A percentile compares a stretch with the other conserved stretches of the same genome.
These are phyloP conservation scores for Tinea trinotella DNA, from an alignment of 2,888 invertebrate genomes.

Conservation along the genomic window DNA sequence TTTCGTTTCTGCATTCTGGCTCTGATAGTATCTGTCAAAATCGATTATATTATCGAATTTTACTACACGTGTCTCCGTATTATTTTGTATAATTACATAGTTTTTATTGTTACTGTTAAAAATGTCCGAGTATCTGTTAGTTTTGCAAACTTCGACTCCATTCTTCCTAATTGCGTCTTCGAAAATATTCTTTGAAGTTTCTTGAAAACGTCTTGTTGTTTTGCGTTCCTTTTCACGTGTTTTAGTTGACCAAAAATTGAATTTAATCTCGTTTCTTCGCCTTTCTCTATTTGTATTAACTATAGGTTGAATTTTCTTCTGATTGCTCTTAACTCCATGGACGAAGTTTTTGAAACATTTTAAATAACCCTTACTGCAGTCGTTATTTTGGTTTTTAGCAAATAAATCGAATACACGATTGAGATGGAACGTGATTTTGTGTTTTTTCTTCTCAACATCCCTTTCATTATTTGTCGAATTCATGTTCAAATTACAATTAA, in stretches of 20 bases:
- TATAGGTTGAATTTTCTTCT: neutral
- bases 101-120: neutral
- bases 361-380: neutral
- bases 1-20: neutral
- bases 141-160: neutral
- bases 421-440: neutral
- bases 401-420: neutral
- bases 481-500: no score
- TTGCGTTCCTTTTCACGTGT: neutral
- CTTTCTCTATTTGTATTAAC: neutral
- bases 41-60: neutral
- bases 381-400: neutral
- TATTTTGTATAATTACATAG: neutral
- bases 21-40: conserved; percentile 3
- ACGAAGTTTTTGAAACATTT: neutral
- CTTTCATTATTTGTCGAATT: neutral
- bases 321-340: neutral
- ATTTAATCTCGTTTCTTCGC: neutral
- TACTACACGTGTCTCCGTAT: neutral
- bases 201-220: neutral
- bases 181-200: neutral
- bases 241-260: neutral
- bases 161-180: neutral
- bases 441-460: neutral
- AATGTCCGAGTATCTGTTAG: neutral